phyloP scores from a whole-genome alignment of 1,140 invertebrate genomes.

The Branchinecta lynchi region DNA sequence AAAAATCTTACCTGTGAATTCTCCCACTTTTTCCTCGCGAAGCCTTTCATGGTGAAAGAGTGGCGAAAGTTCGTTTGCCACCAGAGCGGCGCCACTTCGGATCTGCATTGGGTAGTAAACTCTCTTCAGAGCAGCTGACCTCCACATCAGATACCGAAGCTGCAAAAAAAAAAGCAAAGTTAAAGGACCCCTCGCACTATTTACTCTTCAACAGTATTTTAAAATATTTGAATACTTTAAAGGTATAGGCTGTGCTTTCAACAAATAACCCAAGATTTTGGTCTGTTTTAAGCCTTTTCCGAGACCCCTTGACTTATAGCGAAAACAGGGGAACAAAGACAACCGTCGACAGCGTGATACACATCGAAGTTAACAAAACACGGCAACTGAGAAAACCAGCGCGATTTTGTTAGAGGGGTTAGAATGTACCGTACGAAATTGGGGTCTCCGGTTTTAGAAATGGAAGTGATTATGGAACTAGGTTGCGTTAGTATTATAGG shows the following conservation, averaged over 20 bases:
- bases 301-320: neutral
- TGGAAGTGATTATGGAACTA: too few species aligned
- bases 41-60: neutral
- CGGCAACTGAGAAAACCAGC: too few species aligned
- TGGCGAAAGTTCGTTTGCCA: neutral
- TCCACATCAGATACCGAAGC: neutral
- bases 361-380: too few species aligned
- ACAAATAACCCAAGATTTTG: neutral
- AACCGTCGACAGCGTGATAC: neutral
- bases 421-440: too few species aligned
- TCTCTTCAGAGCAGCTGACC: neutral
- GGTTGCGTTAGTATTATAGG: too few species aligned
- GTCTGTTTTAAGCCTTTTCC: neutral
- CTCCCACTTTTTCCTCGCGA: neutral
- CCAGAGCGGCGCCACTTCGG: neutral
- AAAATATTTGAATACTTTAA: neutral
- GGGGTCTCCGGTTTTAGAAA: too few species aligned
- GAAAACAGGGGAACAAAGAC: neutral
- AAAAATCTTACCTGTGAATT: neutral
- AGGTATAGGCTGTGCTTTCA: neutral
- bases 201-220: neutral
- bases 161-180: neutral
- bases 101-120: neutral
- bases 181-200: neutral
- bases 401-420: too few species aligned